Percentiles rank a stretch among this genome's conserved stretches.
Evolutionary conservation across 2,888 invertebrate genomes (phyloP).

Genomic region (Celastrina argiolus): DNA sequence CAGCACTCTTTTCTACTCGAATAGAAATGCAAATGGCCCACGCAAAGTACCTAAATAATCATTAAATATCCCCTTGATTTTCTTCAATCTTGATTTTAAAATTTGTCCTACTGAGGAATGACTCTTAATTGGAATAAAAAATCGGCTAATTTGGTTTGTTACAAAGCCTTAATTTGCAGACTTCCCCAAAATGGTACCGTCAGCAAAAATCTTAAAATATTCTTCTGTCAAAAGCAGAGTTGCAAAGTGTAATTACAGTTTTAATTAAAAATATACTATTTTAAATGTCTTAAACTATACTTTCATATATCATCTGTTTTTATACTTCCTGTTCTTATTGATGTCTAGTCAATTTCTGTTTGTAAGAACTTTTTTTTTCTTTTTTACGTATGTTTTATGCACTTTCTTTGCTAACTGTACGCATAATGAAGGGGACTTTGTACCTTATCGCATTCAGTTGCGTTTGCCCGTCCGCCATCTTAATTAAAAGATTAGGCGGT

Average conservation of each 20-base stretch:
- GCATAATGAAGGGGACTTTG: background rate
- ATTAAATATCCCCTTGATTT: background rate
- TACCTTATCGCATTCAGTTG: background rate
- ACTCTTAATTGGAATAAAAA: background rate
- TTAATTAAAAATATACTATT: too few species aligned
- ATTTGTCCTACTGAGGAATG: background rate
- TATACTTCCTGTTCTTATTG: too few species aligned
- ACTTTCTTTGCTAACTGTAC: background rate
- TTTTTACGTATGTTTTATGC: too few species aligned
- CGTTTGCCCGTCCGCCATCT: background rate
- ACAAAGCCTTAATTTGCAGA: background rate
- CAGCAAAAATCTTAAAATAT: background rate
- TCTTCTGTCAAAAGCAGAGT: background rate
- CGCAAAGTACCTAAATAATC: background rate
- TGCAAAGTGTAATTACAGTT: background rate
- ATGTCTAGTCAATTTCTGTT: too few species aligned
- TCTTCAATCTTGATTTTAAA: background rate
- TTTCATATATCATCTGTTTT: too few species aligned
- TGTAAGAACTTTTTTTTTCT: background rate
- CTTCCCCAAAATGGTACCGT: background rate
- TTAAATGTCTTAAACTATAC: too few species aligned
- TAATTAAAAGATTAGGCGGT: slow-evolving; percentile 14
- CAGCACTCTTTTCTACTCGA: too few species aligned
- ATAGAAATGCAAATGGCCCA: too few species aligned
- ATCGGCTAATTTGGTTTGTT: background rate